Percentiles rank a stretch among this genome's conserved stretches.
Evolutionary conservation across 2,797 vertebrate genomes (phyloP).

Genomic region (Syndactyla subalaris): DNA sequence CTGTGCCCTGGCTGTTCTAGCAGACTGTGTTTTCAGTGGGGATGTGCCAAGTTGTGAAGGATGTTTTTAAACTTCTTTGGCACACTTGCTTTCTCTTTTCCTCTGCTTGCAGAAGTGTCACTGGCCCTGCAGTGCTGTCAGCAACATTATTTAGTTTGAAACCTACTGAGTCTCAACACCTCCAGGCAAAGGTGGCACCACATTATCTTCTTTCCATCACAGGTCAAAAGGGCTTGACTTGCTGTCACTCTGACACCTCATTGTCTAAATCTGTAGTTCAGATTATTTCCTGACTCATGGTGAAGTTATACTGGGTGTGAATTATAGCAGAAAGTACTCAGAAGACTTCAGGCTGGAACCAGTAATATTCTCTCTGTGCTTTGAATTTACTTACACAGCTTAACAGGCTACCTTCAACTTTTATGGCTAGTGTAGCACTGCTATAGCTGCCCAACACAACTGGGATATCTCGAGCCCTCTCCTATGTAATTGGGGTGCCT

Average conservation of each 20-base stretch:
- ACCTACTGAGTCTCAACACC: background rate
- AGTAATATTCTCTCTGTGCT: background rate
- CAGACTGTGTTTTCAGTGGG: background rate
- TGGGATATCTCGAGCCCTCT: background rate
- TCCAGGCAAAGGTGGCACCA: background rate
- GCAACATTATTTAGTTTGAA: background rate
- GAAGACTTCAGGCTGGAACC: background rate
- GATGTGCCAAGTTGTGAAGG: background rate
- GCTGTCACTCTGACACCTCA: background rate
- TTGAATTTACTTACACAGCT: background rate
- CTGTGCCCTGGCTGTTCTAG: background rate
- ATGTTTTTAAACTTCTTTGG: background rate
- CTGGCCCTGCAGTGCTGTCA: background rate
- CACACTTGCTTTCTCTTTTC: background rate
- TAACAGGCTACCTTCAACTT: background rate
- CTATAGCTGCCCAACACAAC: background rate
- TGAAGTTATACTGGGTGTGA: conserved; percentile 1
- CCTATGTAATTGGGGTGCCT: background rate
- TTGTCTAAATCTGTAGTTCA: background rate
- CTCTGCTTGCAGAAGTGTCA: conserved; percentile 10
- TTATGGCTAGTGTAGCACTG: background rate
- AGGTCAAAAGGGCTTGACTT: background rate
- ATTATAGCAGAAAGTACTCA: conserved; percentile 14
- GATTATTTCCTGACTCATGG: conserved; percentile 11
- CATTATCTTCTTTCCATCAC: conserved; percentile 11